Base-by-base conservation (phyloP, 2,888 invertebrate genomes). In the Saturnia japonica region DNA sequence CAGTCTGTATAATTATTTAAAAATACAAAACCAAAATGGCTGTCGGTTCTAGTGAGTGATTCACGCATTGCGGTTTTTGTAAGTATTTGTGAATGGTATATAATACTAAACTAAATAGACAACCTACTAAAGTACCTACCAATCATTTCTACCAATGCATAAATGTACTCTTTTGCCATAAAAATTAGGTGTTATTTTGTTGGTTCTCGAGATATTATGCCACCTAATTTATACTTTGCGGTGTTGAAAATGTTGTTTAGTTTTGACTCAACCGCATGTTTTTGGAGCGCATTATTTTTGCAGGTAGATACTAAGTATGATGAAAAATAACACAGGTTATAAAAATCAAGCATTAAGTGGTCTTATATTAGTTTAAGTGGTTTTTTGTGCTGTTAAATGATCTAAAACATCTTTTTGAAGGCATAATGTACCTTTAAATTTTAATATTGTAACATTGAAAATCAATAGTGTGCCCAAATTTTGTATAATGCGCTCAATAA, bases 191-290 rank as follows among this genome's bases (percentile, higher is more conserved):
- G 82, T 85, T 84, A 82, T 81, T 81, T 75, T 73, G 80, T 75
- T 73, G 80, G 79, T 78, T 77, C 77, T 77, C 74, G 76, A 81
- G 79, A 78, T 82, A 83, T 83, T 82, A 83, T 80, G 77, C 84
- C 83, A 81, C 79, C 84, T 85, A 88, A 89, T 85, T 88, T 86
- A 85, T 88, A 85, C 82, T 82, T 82, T 80, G 82, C 73, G 73
- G 75, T 80, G 75, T 74, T 82, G 76, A 82, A 82, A 83, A 83
- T 75, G 78, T 78, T 82, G 74, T 81, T 84, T 78, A 80, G 81
- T 75, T 80, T 81, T 85, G 84, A 85, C 78, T 87, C 87, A 88
- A 79, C 82, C 80, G 74, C 76, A 81, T 78, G 74, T 80, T 85
- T 85, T 85, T 77, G 81, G 81, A 83, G 79, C 82, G 77, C 81